A percentile compares a stretch with the other conserved stretches of the same genome.
Conservation (phyloP, 2,888 invertebrate species). For the Holacanthella duospinosa region DNA sequence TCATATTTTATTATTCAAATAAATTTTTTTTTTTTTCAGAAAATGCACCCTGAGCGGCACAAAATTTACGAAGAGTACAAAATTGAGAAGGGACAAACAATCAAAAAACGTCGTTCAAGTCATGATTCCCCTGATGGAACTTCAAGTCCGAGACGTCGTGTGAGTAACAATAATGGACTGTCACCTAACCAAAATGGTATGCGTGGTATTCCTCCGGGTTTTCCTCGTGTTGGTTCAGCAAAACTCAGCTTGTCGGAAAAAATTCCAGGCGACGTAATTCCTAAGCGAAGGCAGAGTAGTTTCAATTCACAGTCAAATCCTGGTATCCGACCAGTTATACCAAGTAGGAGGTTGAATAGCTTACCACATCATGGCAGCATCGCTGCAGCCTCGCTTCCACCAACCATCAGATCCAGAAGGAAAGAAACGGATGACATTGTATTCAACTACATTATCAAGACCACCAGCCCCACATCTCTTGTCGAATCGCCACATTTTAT, state of each 20-base stretch:
- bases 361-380: not conserved
- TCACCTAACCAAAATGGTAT: not conserved
- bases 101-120: not conserved
- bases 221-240: not conserved
- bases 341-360: not conserved
- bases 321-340: not conserved
- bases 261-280: not conserved
- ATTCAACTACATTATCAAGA: not conserved
- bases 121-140: not conserved
- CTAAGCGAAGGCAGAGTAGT: not conserved
- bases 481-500: not conserved
- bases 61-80: not conserved
- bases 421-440: constrained; percentile 2
- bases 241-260: not conserved
- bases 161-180: not conserved
- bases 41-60: constrained; percentile 1
- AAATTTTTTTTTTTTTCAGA: not conserved
- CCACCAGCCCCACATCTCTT: not conserved
- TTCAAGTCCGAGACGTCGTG: not conserved
- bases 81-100: constrained; percentile 1
- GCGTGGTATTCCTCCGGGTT: not conserved
- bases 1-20: too few species aligned
- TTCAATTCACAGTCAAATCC: not conserved
- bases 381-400: not conserved
- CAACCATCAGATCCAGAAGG: not conserved